phyloP scores from a whole-genome alignment of 2,113 vertebrate genomes.

The Bos indicus region DNA sequence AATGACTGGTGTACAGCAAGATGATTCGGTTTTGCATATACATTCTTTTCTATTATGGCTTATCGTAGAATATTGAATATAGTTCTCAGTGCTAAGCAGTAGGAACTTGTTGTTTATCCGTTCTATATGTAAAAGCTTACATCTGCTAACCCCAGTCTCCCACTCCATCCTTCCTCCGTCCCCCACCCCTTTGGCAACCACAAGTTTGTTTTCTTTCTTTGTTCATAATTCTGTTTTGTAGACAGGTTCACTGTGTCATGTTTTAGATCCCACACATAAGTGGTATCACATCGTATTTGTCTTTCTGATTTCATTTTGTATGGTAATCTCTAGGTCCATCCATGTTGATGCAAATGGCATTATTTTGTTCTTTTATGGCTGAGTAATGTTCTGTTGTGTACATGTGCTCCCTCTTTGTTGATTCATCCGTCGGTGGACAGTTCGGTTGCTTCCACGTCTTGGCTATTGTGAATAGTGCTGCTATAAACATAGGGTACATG shows the following conservation, averaged over 20 bases:
- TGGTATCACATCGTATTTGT: not conserved
- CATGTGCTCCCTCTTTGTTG: not conserved
- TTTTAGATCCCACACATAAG: not conserved
- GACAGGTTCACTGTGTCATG: not conserved
- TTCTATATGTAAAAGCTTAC: not conserved
- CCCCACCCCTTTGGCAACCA: not conserved
- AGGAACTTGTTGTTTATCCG: not conserved
- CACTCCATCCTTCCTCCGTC: not conserved
- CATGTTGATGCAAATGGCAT: not conserved
- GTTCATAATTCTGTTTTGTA: not conserved
- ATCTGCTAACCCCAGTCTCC: not conserved
- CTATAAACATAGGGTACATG: not conserved
- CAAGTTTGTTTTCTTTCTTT: not conserved
- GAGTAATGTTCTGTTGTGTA: not conserved
- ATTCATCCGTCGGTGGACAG: not conserved
- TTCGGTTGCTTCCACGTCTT: not conserved
- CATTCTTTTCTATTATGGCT: not conserved
- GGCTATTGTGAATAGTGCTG: not conserved
- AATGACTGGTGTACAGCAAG: not conserved
- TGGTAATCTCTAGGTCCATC: not conserved
- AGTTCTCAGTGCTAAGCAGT: not conserved
- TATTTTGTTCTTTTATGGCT: not conserved
- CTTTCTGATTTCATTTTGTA: not conserved
- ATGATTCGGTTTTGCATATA: not conserved
- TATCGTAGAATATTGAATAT: not conserved